phyloP scores from a whole-genome alignment of 2,888 invertebrate genomes.

The Eupithecia subfuscata region DNA sequence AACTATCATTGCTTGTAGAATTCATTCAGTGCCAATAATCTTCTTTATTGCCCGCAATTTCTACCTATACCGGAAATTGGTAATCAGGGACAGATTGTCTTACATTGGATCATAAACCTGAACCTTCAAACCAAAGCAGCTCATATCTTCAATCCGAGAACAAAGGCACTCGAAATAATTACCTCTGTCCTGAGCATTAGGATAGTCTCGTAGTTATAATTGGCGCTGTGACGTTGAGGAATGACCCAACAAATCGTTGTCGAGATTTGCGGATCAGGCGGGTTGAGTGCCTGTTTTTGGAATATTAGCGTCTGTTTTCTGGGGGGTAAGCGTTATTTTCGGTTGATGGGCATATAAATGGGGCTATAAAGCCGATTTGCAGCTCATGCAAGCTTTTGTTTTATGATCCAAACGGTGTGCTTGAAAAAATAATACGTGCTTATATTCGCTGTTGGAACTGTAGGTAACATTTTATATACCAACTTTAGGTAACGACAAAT shows the following conservation, averaged over 20 bases:
- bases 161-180: slow-evolving; percentile 48
- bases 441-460: background rate
- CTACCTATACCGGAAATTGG: background rate
- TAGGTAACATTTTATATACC: background rate
- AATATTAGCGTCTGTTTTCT: slow-evolving; percentile 23
- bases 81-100: background rate
- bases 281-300: slow-evolving; percentile 27
- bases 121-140: slow-evolving; percentile 8
- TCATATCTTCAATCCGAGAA: slow-evolving; percentile 12
- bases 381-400: background rate
- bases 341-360: slow-evolving; percentile 8
- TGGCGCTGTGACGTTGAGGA: slow-evolving; percentile 44
- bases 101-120: background rate
- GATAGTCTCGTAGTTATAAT: slow-evolving; percentile 47
- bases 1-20: no score
- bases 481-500: background rate
- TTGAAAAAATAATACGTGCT: background rate
- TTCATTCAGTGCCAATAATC: no score
- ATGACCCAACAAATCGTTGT: slow-evolving; percentile 39
- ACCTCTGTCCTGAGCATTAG: slow-evolving; percentile 46
- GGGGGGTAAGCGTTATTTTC: slow-evolving; percentile 4
- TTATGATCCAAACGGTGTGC: background rate
- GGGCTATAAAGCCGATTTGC: slow-evolving; percentile 6
- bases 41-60: no score
- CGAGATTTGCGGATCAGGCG: slow-evolving; percentile 42